Percentiles rank a stretch among this genome's conserved stretches.
These are phyloP conservation scores for Caenorhabditis plicata DNA, from an alignment of 2,888 invertebrate genomes.

Conservation along the genomic window DNA sequence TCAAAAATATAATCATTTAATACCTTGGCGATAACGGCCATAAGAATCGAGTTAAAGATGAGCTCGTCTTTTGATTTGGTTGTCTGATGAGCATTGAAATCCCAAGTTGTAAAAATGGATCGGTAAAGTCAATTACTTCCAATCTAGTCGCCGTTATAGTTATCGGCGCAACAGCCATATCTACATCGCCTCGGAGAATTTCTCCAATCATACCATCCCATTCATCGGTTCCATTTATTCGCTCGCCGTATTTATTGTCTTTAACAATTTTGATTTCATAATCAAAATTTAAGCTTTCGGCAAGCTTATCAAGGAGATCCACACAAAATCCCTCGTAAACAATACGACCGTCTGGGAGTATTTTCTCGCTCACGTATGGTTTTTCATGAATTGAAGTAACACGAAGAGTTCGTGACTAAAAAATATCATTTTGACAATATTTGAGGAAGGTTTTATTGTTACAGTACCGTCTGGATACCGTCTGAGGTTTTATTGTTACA, in stretches of 20 bases:
- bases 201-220: constrained; percentile 66
- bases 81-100: constrained; percentile 76
- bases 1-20: not conserved
- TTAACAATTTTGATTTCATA: constrained; percentile 63
- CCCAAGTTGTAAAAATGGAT: constrained; percentile 69
- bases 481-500: too few species aligned
- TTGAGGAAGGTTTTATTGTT: constrained; percentile 1
- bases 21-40: constrained; percentile 79
- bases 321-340: constrained; percentile 76
- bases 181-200: constrained; percentile 73
- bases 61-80: constrained; percentile 78
- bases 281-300: constrained; percentile 52
- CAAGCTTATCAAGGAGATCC: constrained; percentile 72
- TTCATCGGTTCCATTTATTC: constrained; percentile 42
- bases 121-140: constrained; percentile 71
- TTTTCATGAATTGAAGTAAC: constrained; percentile 66
- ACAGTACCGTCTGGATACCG: constrained; percentile 5
- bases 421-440: too few species aligned
- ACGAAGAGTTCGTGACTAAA: constrained; percentile 52
- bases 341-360: constrained; percentile 69
- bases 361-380: constrained; percentile 67
- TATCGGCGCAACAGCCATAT: constrained; percentile 91
- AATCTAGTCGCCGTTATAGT: constrained; percentile 95
- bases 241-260: constrained; percentile 65
- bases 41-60: constrained; percentile 90